Evolutionary conservation across 1,140 invertebrate genomes (phyloP).

Genomic region (Dendroctonus valens): DNA sequence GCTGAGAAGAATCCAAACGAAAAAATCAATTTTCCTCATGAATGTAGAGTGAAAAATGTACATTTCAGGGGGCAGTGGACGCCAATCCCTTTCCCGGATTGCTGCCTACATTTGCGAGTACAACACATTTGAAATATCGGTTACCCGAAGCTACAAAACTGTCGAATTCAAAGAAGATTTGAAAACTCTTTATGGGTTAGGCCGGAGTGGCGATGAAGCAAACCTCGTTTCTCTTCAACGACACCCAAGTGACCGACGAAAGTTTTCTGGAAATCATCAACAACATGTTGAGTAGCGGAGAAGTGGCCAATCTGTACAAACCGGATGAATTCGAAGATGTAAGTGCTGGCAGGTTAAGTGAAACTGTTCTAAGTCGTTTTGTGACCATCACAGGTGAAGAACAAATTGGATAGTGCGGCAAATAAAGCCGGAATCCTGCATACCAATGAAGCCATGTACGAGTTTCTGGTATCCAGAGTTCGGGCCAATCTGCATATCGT

Average conservation of each 20-base stretch:
- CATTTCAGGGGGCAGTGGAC: slow-evolving; percentile 72
- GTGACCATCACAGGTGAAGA: slow-evolving; percentile 62
- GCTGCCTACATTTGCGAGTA: slow-evolving; percentile 78
- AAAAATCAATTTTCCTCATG: too few relatives aligned
- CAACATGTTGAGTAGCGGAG: slow-evolving; percentile 81
- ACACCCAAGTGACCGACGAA: slow-evolving; percentile 78
- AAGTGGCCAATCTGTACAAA: slow-evolving; percentile 81
- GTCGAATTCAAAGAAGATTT: slow-evolving; percentile 81
- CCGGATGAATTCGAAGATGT: slow-evolving; percentile 80
- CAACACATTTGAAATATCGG: slow-evolving; percentile 72
- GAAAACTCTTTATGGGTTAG: slow-evolving; percentile 69
- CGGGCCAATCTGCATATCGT: slow-evolving; percentile 76
- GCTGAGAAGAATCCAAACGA: background rate
- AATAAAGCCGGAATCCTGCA: slow-evolving; percentile 64
- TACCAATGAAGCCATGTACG: slow-evolving; percentile 66
- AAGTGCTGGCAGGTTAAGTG: slow-evolving; percentile 52
- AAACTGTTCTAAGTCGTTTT: too few relatives aligned
- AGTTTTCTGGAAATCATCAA: slow-evolving; percentile 85
- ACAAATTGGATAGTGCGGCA: slow-evolving; percentile 63
- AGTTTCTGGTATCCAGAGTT: slow-evolving; percentile 74
- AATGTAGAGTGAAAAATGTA: too few relatives aligned
- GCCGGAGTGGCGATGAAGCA: slow-evolving; percentile 73
- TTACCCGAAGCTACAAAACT: slow-evolving; percentile 72
- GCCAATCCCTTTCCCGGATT: slow-evolving; percentile 73
- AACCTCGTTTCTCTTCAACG: slow-evolving; percentile 78